Percentiles rank a stretch among this genome's conserved stretches.
phyloP scores from a whole-genome alignment of 2,113 vertebrate species.

The Chloropsis hardwickii region DNA sequence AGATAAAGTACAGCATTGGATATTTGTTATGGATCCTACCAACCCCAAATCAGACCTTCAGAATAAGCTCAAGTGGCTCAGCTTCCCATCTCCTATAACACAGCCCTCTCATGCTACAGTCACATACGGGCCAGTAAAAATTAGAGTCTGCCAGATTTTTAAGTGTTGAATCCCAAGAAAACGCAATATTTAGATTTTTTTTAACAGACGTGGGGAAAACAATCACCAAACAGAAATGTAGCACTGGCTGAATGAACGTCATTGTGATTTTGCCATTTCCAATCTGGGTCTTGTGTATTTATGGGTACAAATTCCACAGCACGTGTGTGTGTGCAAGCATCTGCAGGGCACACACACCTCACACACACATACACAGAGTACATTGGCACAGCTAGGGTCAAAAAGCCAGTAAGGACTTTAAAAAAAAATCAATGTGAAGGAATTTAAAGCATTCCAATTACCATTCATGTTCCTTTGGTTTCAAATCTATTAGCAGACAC shows the following conservation, averaged over 20 bases:
- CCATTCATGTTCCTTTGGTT: neutral
- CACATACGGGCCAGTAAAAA: fast-evolving
- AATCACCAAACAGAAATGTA: neutral
- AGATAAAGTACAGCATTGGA: neutral
- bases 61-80: neutral
- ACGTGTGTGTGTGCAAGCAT: fast-evolving
- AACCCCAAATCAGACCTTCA: neutral
- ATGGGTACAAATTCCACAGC: neutral
- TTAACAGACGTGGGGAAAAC: neutral
- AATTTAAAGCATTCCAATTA: neutral
- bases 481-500: neutral
- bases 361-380: too few species aligned
- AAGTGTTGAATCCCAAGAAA: neutral
- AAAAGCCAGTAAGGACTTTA: neutral
- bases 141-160: neutral
- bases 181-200: fast-evolving
- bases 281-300: fast-evolving
- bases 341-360: neutral
- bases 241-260: fast-evolving
- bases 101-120: neutral
- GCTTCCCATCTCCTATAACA: neutral
- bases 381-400: neutral
- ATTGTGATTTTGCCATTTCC: neutral
- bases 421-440: neutral
- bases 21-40: neutral